Evolutionary conservation across 2,113 vertebrate species (phyloP).

Genomic region (Sylvia atricapilla): DNA sequence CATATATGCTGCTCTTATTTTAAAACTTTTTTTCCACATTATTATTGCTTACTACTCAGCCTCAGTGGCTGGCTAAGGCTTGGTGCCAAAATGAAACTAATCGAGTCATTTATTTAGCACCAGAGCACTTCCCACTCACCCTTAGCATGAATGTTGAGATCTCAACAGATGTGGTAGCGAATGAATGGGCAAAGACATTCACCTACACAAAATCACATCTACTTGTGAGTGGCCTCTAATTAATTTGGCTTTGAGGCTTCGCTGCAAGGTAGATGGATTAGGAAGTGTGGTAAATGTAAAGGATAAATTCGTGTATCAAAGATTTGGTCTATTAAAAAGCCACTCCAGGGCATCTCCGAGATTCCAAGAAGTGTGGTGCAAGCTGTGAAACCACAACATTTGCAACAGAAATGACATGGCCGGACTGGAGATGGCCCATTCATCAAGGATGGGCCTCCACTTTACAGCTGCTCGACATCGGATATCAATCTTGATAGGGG

Average conservation of each 20-base stretch:
- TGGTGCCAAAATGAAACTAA: neutral
- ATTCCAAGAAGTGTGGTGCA: no score
- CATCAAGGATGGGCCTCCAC: no score
- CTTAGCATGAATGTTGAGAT: neutral
- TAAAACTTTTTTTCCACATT: neutral
- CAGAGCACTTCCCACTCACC: neutral
- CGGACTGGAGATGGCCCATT: no score
- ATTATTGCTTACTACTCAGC: neutral
- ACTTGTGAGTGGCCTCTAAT: conserved; percentile 54
- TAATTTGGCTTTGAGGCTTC: neutral
- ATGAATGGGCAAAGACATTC: conserved; percentile 14
- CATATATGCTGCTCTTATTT: neutral
- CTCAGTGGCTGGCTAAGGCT: neutral
- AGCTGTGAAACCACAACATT: no score
- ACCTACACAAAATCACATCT: neutral
- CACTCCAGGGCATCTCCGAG: no score
- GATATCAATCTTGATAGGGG: no score
- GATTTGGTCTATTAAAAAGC: no score
- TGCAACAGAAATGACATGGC: no score
- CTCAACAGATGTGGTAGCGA: neutral
- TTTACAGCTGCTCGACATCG: no score
- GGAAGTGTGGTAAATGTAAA: conserved; percentile 14
- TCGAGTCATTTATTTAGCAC: neutral
- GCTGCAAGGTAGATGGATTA: neutral
- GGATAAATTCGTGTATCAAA: no score